A percentile compares a stretch with the other conserved stretches of the same genome.
Evolutionary conservation across 2,113 vertebrate species (phyloP).

Genomic region (Aplodontia rufa): DNA sequence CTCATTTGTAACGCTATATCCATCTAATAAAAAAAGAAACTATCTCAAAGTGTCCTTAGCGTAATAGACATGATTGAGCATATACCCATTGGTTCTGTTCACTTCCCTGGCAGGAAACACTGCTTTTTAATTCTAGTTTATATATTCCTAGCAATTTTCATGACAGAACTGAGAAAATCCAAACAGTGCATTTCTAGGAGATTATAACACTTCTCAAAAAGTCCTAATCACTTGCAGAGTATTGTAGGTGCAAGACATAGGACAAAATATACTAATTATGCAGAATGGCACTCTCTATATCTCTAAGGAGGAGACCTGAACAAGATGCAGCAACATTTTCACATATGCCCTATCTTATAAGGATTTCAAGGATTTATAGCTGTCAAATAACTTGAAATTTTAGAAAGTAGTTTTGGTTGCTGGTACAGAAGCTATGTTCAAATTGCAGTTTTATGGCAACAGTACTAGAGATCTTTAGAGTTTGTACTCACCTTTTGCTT

Average conservation of each 20-base stretch:
- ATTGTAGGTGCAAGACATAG: constrained; percentile 29
- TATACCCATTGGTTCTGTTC: constrained; percentile 50
- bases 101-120: constrained; percentile 46
- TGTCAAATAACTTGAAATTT: constrained; percentile 64
- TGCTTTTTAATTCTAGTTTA: constrained; percentile 59
- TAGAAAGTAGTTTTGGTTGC: constrained; percentile 48
- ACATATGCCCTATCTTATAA: background rate
- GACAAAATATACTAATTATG: constrained; percentile 59
- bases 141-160: constrained; percentile 63
- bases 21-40: too few species aligned
- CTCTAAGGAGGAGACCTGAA: constrained; percentile 13
- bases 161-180: constrained; percentile 56
- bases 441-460: constrained; percentile 4
- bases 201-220: constrained; percentile 62
- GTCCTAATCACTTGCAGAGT: constrained; percentile 51
- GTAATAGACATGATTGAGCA: constrained; percentile 45
- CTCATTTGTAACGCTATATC: too few species aligned
- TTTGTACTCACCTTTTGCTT: background rate
- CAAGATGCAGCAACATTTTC: constrained; percentile 33
- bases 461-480: background rate
- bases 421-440: constrained; percentile 18
- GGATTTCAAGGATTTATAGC: constrained; percentile 28
- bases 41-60: background rate
- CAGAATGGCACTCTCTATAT: background rate
- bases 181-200: constrained; percentile 51